phyloP scores from a whole-genome alignment of 2,888 invertebrate genomes.

The Tetranychus piercei region DNA sequence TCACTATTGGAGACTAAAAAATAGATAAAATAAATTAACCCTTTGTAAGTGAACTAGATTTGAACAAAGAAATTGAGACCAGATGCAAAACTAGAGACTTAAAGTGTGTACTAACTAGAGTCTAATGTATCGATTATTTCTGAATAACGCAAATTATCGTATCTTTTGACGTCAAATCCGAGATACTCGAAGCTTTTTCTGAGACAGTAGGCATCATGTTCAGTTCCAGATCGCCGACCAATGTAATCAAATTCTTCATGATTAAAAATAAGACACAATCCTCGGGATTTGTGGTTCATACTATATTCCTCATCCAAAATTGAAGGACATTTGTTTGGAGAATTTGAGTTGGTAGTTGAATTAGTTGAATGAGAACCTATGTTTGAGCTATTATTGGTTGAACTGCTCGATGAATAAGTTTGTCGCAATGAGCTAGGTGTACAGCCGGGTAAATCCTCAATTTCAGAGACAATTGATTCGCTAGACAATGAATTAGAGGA shows the following conservation, averaged over 20 bases:
- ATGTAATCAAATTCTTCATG: conserved; percentile 51
- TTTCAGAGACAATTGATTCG: too few species aligned
- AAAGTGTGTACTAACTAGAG: too few species aligned
- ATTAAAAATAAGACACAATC: conserved; percentile 71
- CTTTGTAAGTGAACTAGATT: too few species aligned
- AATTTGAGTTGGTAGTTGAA: too few species aligned
- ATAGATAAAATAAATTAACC: too few species aligned
- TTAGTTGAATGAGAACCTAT: too few species aligned
- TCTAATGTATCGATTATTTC: neutral
- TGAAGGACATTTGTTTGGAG: too few species aligned
- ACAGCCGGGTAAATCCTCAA: too few species aligned
- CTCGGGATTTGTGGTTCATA: conserved; percentile 55
- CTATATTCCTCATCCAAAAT: neutral
- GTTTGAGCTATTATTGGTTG: too few species aligned
- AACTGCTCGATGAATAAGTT: too few species aligned
- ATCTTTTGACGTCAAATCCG: neutral
- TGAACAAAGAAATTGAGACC: neutral
- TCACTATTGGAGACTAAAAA: conserved; percentile 35
- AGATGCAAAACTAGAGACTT: neutral
- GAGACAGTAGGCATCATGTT: conserved; percentile 14
- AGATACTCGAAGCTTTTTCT: conserved; percentile 16
- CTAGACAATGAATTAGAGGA: too few species aligned
- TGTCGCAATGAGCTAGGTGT: too few species aligned
- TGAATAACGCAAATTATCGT: neutral
- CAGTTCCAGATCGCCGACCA: conserved; percentile 18